Percentiles rank a stretch among this genome's conserved stretches.
Conservation (phyloP, 1,140 invertebrate genomes). For the Thaumatotibia leucotreta region DNA sequence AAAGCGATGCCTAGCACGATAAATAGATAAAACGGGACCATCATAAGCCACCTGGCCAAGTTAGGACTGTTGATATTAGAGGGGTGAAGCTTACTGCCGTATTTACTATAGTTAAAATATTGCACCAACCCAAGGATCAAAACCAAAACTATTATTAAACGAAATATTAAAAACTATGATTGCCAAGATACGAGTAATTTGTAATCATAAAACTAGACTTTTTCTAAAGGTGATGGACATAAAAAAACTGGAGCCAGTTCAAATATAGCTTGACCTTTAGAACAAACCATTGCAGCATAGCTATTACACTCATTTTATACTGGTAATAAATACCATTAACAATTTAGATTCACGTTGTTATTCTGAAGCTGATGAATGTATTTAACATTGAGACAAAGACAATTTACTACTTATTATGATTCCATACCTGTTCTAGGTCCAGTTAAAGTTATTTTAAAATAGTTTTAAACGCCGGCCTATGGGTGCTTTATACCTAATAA, state of each 20-base stretch:
- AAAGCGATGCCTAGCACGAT: too few species aligned
- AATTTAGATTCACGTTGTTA: not conserved
- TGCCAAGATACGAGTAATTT: not conserved
- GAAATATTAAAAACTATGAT: not conserved
- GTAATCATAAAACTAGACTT: not conserved
- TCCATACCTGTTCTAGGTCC: not conserved
- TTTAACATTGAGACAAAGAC: not conserved
- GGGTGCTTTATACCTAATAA: too few species aligned
- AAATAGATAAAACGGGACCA: too few species aligned
- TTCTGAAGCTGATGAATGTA: not conserved
- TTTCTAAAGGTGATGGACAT: not conserved
- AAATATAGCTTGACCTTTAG: not conserved
- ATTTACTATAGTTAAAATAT: too few species aligned
- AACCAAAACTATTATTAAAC: too few species aligned
- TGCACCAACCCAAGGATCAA: too few species aligned
- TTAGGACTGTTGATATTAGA: too few species aligned
- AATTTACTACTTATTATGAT: not conserved
- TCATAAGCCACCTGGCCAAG: too few species aligned
- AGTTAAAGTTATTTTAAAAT: not conserved
- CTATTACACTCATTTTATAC: too few species aligned
- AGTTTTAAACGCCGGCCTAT: too few species aligned
- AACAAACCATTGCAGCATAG: not conserved
- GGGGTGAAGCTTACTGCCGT: too few species aligned
- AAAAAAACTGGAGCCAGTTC: not conserved
- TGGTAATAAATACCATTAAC: not conserved